Base-by-base conservation (phyloP, 1,140 invertebrate species). In the Aphidius gifuensis region DNA sequence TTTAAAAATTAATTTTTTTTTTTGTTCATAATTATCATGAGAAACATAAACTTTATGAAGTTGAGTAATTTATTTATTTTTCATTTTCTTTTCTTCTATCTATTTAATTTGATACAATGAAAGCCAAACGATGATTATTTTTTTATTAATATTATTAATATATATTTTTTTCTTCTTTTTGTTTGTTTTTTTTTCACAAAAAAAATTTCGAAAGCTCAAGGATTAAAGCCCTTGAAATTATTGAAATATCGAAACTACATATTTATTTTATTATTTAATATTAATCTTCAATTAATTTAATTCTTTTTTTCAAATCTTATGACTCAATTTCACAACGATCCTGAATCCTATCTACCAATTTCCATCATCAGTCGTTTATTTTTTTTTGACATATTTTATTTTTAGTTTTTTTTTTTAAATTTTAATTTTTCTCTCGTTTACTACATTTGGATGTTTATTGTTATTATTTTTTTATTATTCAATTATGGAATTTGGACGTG, bases 401-500 rank as follows among this genome's bases (percentile, higher is more conserved):
- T 9, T 67, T 58, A 65, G 59, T 43, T 66, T 64, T 68, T 53
- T 42, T 53, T 46, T 58, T 44, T 54, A 58, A 67, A 64, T 66
- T 64, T 68, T 64, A 66, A 60, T 39, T 68, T 65, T 67, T 60
- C 47, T 69, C 61, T 66, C 50, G 64, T 71, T 66, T 53, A 64
- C 69, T 71, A 68, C 66, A 68, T 58, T 77, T 74, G 69, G 69
- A 74, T 72, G 66, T 65, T 58, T 61, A 47, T 66, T 5, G 47
- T 57, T 50, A 32, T 53, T 49, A 39, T 59, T 54, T 42, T 40
- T 21, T 59, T 40, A 55, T 72, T 70, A 66, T 32, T 32, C 23
- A 32, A 54, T 73, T 71, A 67, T 75, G 69, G 70, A 73, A 70
- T 57, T 71, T 73, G 77, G 77, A 79, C 77, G 77, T 79, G 76